Conservation (phyloP, 2,797 vertebrate species). For the Sebastes iracundus region DNA sequence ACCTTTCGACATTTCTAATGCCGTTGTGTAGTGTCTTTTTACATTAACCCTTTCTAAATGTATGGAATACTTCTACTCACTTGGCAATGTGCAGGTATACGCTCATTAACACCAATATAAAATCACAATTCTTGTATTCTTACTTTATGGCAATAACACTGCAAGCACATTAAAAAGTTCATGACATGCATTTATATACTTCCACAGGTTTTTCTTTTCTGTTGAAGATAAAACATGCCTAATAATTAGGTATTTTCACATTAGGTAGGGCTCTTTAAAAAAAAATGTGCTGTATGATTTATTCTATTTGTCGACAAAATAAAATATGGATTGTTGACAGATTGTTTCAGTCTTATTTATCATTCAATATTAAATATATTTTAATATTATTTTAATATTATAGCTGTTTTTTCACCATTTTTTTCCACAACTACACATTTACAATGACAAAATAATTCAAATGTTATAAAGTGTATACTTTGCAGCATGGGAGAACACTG, state of each 20-base stretch:
- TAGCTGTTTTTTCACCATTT: background rate
- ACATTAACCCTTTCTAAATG: background rate
- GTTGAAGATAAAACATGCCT: background rate
- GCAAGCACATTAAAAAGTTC: background rate
- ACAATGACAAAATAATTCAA: background rate
- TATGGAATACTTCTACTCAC: background rate
- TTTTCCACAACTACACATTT: background rate
- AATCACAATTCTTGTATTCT: background rate
- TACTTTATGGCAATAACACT: background rate
- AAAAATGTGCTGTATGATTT: background rate
- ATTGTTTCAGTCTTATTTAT: background rate
- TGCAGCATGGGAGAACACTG: background rate
- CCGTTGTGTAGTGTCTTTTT: background rate
- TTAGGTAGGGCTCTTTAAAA: background rate
- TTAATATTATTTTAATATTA: background rate
- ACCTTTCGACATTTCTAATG: background rate
- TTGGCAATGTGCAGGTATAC: background rate
- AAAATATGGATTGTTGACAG: background rate
- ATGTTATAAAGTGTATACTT: background rate
- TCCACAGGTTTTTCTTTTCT: background rate
- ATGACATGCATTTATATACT: background rate
- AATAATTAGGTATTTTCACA: conserved; percentile 3
- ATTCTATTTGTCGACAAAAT: conserved; percentile 5
- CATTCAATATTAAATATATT: background rate
- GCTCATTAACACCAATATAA: background rate